phyloP scores from a whole-genome alignment of 2,113 vertebrate species.

The Perca flavescens region DNA sequence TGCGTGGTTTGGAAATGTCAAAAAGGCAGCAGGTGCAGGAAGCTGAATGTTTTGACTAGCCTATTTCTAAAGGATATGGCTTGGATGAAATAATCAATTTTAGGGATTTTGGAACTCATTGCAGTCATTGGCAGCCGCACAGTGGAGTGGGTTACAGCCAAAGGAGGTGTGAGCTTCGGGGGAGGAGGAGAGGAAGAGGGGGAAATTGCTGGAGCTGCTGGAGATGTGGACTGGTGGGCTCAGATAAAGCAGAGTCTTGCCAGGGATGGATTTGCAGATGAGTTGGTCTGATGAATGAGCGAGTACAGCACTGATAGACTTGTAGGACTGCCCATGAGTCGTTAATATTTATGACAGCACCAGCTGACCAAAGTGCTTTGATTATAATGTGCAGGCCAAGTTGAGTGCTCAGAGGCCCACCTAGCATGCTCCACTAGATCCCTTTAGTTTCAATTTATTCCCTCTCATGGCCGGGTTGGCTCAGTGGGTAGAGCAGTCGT shows the following conservation, averaged over 20 bases:
- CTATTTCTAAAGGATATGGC: conserved; percentile 57
- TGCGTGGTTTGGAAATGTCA: conserved; percentile 1
- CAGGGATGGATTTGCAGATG: conserved; percentile 76
- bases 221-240: conserved; percentile 71
- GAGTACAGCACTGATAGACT: conserved; percentile 67
- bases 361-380: conserved; percentile 71
- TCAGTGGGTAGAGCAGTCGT: too few species aligned
- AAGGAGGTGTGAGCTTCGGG: conserved; percentile 63
- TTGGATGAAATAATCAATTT: conserved; percentile 72
- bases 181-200: conserved; percentile 28
- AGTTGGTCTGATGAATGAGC: conserved; percentile 73
- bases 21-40: conserved; percentile 34
- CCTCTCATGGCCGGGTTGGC: background rate
- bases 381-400: conserved; percentile 52
- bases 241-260: conserved; percentile 74
- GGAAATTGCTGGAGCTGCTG: conserved; percentile 51
- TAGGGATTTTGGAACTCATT: conserved; percentile 55
- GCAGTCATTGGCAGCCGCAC: conserved; percentile 66
- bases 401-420: conserved; percentile 40
- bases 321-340: conserved; percentile 64
- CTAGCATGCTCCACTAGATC: conserved; percentile 30
- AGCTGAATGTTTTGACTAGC: conserved; percentile 46
- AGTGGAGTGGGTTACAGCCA: conserved; percentile 68
- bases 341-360: conserved; percentile 75
- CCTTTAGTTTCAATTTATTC: conserved; percentile 41